Base-by-base conservation (phyloP, 2,797 vertebrate genomes). In the Sarcoramphus papa region DNA sequence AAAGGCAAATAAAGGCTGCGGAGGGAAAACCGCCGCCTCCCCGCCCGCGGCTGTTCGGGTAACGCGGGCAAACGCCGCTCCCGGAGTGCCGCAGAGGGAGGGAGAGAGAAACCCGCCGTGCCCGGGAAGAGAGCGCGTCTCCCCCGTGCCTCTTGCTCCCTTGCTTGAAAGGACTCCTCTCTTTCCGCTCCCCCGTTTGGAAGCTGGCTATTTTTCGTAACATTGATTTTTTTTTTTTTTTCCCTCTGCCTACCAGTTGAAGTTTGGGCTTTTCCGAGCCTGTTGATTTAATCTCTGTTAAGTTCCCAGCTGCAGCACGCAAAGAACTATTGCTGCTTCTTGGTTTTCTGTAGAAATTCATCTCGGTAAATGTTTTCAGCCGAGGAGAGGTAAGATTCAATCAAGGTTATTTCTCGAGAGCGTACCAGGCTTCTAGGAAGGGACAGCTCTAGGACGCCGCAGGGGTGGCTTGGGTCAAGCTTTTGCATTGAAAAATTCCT, bases 321-420 rank as follows among this genome's bases (percentile, higher is more conserved):
- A 51, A 85, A 90, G 62, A 70, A 22, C 10, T 62, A 7, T 45
- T 51, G 85, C 67, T 84, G 69, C 79, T 79, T 43, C 17, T 75
- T 8, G 18, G 25, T 60, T 48, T 72, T 37, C 81, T 76, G 72
- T 90, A 89, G 48, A 79, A 91, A 86, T 86, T 65, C 20, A 62
- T 37, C 45, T 79, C 67, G 65, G 14, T 31, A 47, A 73, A 64
- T 37, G 53, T 78, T 96, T 93, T 57, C 63, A 90, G 64, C 72
- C 77, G 51, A 86, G 72, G 50, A 67, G 85, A 92, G 85, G 94
- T 92, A 89, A 95, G 93, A 90, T 69, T 72, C 76, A 47, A 54
- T 28, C 22, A 13, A 73, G 57, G 50, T 16, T 79, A 16, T 84
- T 90, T 94, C 56, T 86, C 54, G 64, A 83, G 63, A 65, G 73